Percentiles rank a stretch among this genome's conserved stretches.
These are phyloP conservation scores for Riptortus pedestris DNA, from an alignment of 1,140 invertebrate species.

Conservation along the genomic window DNA sequence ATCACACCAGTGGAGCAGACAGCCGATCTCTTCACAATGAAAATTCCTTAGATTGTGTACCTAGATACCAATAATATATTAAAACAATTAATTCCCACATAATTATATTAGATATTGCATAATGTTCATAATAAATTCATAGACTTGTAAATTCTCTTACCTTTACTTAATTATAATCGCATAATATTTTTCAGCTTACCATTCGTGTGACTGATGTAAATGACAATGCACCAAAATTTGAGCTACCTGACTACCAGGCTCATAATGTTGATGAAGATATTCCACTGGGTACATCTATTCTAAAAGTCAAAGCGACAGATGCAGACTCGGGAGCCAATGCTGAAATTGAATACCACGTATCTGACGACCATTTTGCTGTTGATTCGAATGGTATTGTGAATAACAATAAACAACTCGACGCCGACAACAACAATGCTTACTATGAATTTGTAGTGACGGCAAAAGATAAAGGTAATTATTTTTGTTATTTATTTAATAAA, in stretches of 20 bases:
- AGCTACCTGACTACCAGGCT: slow-evolving; percentile 87
- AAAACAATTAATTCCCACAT: too few relatives aligned
- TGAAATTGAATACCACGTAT: slow-evolving; percentile 84
- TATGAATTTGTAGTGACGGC: slow-evolving; percentile 88
- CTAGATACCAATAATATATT: too few relatives aligned
- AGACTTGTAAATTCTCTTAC: too few relatives aligned
- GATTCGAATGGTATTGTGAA: slow-evolving; percentile 83
- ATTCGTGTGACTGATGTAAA: slow-evolving; percentile 90
- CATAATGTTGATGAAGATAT: slow-evolving; percentile 92
- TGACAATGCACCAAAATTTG: slow-evolving; percentile 88
- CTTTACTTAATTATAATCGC: too few relatives aligned
- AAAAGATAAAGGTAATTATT: slow-evolving; percentile 70
- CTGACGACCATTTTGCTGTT: slow-evolving; percentile 85
- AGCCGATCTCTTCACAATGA: too few relatives aligned
- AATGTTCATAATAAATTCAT: too few relatives aligned
- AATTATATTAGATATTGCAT: too few relatives aligned
- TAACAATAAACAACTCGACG: slow-evolving; percentile 85
- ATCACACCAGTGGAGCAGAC: too few relatives aligned
- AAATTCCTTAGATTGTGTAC: too few relatives aligned
- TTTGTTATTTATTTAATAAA: too few relatives aligned
- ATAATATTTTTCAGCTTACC: slow-evolving; percentile 56
- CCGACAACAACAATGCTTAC: slow-evolving; percentile 92
- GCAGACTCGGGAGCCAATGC: slow-evolving; percentile 85
- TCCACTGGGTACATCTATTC: slow-evolving; percentile 75
- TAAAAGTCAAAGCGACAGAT: slow-evolving; percentile 87